Evolutionary conservation across 2,797 vertebrate genomes (phyloP), one percentile per base, ranked within the genome.

Genomic region (Balearica regulorum): DNA sequence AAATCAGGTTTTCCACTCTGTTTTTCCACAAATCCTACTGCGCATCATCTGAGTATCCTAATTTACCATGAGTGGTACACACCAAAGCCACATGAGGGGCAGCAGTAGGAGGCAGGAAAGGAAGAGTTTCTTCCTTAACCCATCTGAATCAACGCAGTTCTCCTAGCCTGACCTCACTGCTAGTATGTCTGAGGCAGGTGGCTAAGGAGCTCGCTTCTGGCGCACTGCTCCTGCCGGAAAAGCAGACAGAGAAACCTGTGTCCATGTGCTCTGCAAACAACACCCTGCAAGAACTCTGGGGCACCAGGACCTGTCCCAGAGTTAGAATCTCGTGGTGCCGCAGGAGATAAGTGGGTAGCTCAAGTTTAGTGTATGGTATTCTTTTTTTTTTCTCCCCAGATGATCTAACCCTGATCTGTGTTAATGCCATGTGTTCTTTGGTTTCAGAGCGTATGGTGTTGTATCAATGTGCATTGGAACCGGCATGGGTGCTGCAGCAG

Each of bases 381-480:
- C 15, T 25, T 24, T 53, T 16, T 53, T 53, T 29, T 53, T 71
- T 10, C 11, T 5, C 2, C 11, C 25, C 7, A 14, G 49, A 12
- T 49, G 13, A 37, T 55, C 22, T 68, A 58, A 57, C 25, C 11
- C 46, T 29, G 20, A 33, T 26, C 14, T 43, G 8, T 60, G 18
- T 46, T n/a, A 49, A 58, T n/a, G 16, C 8, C 16, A 1, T 0
- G 0, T 43, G 25, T 35, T 81, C 4, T 86, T 84, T 37, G 28
- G 1, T 97, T 96, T 25, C 97, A 99, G 99, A 90, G 98, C 97
- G 0, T 99, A 98, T 0, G 99, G 99, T 0, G 98, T 99, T 3
- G 99, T 99, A 37, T 99, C 99, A 43, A 99, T 99, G 99, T 99
- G 99, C 97, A 98, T 99, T 0, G 99, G 99, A 8, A 99, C 99